Evolutionary conservation across 2,797 vertebrate genomes (phyloP).

Genomic region (Ceyx erithaca): DNA sequence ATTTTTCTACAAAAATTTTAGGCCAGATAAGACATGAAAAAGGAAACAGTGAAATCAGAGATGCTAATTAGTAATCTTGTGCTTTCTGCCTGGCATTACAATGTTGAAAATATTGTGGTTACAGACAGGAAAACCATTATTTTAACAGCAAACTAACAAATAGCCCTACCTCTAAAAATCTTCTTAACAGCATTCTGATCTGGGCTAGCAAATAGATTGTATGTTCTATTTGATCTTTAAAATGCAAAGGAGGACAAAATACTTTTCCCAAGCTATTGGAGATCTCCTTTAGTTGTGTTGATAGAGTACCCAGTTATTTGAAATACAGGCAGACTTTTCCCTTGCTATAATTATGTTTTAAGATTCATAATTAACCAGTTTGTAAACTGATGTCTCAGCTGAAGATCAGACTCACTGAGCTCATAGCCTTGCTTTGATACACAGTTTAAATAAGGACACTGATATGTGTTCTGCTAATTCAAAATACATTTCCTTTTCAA

Average conservation of each 20-base stretch:
- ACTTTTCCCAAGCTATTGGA: neutral
- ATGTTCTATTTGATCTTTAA: neutral
- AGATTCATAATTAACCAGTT: conserved; percentile 22
- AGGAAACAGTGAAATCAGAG: conserved; percentile 29
- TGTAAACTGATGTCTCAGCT: conserved; percentile 27
- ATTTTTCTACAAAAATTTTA: conserved; percentile 49
- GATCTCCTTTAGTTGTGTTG: neutral
- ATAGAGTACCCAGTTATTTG: neutral
- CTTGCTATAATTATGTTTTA: conserved; percentile 15
- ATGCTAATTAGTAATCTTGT: conserved; percentile 36
- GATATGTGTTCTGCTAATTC: neutral
- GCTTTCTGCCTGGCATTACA: conserved; percentile 34
- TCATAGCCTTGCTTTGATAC: neutral
- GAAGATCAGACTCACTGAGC: neutral
- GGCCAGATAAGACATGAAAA: neutral
- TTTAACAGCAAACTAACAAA: conserved; percentile 43
- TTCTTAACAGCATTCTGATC: neutral
- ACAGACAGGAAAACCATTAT: neutral
- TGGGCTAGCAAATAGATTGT: neutral
- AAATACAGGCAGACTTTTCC: neutral
- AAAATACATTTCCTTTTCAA: neutral
- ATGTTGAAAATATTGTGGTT: conserved; percentile 42
- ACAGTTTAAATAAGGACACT: neutral
- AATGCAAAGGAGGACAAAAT: neutral
- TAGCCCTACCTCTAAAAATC: neutral